Conservation (phyloP, 2,113 vertebrate species). For the Meleagris gallopavo region DNA sequence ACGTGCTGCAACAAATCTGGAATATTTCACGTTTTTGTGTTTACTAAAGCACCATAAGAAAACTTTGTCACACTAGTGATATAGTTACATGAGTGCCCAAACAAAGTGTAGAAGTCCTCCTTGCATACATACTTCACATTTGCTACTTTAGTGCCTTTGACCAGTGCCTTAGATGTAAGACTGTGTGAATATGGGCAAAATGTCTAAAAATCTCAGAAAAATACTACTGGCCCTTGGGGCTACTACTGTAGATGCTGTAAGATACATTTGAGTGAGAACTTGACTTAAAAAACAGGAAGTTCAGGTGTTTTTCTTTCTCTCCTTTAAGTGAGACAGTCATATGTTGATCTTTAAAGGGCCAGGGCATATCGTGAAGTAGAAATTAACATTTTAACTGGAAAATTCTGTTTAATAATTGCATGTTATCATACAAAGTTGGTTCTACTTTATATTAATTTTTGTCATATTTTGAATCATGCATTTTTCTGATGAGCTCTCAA, state of each 20-base stretch:
- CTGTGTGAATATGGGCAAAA: neutral
- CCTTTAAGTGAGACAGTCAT: neutral
- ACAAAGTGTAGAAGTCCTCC: neutral
- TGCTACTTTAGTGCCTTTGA: slow-evolving; percentile 6
- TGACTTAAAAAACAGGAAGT: neutral
- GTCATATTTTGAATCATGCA: neutral
- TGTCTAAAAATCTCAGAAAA: neutral
- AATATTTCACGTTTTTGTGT: neutral
- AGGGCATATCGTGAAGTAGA: neutral
- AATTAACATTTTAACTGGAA: neutral
- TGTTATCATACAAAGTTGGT: neutral
- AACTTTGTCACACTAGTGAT: neutral
- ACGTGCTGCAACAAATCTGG: neutral
- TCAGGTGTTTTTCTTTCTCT: neutral
- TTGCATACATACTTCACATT: neutral
- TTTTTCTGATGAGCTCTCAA: neutral
- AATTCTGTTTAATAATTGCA: neutral
- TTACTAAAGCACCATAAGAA: neutral
- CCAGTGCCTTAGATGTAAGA: neutral
- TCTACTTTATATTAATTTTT: neutral
- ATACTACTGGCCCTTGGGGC: neutral
- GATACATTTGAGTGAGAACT: neutral
- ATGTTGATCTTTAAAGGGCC: neutral
- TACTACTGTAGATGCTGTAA: neutral
- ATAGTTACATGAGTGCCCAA: neutral